Percentiles rank a stretch among this genome's conserved stretches.
These are phyloP conservation scores for Pissodes strobi DNA, from an alignment of 1,140 invertebrate genomes.

Conservation along the genomic window DNA sequence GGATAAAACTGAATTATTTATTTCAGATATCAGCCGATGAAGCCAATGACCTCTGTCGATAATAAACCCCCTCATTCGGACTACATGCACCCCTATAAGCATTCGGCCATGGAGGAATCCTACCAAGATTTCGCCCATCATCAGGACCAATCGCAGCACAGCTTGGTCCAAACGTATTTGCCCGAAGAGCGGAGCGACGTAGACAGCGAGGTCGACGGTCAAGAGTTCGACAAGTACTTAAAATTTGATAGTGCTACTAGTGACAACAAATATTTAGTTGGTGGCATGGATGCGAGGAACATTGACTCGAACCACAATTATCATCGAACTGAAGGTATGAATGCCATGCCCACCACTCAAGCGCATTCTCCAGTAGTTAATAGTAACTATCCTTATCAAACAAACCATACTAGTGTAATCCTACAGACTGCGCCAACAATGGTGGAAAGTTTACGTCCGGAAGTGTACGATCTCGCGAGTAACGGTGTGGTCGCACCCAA, in stretches of 20 bases:
- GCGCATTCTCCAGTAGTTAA: neutral
- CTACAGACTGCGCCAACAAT: constrained; percentile 54
- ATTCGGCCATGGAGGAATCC: constrained; percentile 34
- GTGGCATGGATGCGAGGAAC: constrained; percentile 55
- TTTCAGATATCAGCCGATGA: constrained; percentile 29
- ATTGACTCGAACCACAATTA: constrained; percentile 64
- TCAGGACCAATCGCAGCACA: constrained; percentile 56
- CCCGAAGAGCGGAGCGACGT: constrained; percentile 52
- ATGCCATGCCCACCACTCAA: constrained; percentile 35
- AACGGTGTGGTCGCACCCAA: constrained; percentile 50
- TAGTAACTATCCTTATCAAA: constrained; percentile 48
- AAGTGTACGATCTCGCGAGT: constrained; percentile 44
- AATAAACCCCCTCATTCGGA: constrained; percentile 25
- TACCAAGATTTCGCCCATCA: constrained; percentile 55
- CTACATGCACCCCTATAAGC: constrained; percentile 41
- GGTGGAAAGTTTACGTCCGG: constrained; percentile 42
- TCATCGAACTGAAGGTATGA: constrained; percentile 50
- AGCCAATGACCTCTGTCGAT: constrained; percentile 30
- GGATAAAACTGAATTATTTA: too few relatives aligned
- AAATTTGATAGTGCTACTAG: constrained; percentile 58
- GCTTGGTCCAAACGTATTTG: constrained; percentile 48
- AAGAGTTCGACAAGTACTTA: constrained; percentile 70
- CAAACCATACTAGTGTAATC: constrained; percentile 56
- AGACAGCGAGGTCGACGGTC: constrained; percentile 61
- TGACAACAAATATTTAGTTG: constrained; percentile 13